These are phyloP conservation scores for Andrena haemorrhoa DNA, from an alignment of 2,888 invertebrate species.

Conservation along the genomic window DNA sequence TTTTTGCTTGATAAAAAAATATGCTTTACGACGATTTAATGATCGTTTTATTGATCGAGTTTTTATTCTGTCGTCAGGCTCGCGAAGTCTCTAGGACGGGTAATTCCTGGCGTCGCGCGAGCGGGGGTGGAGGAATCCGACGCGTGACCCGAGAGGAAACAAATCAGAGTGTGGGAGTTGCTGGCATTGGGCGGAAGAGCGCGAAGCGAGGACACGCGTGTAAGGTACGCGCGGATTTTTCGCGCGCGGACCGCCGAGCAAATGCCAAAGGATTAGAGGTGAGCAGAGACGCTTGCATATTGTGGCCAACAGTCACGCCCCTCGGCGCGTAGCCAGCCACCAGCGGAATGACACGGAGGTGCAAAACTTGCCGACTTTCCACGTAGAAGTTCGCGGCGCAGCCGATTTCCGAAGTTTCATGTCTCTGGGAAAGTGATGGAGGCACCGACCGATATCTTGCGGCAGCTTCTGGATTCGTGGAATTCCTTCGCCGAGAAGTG, in stretches of 20 bases:
- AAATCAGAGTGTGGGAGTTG: slow-evolving; percentile 79
- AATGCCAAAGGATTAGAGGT: slow-evolving; percentile 73
- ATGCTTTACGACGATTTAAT: slow-evolving; percentile 15
- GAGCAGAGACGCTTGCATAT: neutral
- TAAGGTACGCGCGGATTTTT: slow-evolving; percentile 41
- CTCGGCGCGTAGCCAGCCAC: neutral
- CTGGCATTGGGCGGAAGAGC: slow-evolving; percentile 67
- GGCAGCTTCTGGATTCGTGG: neutral
- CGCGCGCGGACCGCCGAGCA: slow-evolving; percentile 57
- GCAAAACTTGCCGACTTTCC: neutral
- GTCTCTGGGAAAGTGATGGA: neutral
- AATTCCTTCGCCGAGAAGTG: slow-evolving; percentile 7
- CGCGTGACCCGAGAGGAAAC: slow-evolving; percentile 52
- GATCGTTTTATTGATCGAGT: neutral
- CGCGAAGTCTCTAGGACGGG: neutral
- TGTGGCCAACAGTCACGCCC: neutral
- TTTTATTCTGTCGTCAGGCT: neutral
- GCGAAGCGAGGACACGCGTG: slow-evolving; percentile 42
- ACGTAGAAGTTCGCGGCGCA: neutral
- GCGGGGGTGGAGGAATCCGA: slow-evolving; percentile 1
- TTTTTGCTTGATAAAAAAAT: neutral
- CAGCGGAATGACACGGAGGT: neutral
- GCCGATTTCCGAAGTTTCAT: no score
- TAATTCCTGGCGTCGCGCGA: neutral
- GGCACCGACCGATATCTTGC: neutral